These are phyloP conservation scores for Sebastes melanostomus DNA, from an alignment of 2,797 vertebrate species.

Conservation along the genomic window DNA sequence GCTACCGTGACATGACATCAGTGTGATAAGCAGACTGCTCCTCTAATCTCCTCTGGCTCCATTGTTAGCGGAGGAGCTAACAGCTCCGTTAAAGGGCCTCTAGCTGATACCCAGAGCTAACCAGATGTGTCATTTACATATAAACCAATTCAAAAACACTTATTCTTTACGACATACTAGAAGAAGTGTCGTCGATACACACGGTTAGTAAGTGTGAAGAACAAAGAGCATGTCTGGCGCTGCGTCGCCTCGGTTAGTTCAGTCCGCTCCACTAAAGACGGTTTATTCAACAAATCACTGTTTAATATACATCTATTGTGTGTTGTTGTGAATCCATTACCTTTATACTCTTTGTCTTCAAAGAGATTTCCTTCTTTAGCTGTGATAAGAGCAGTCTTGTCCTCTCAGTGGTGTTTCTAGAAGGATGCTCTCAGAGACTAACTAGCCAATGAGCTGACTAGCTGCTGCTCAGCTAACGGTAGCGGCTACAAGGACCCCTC, in stretches of 20 bases:
- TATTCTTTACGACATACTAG: neutral
- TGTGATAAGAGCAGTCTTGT: slow-evolving; percentile 36
- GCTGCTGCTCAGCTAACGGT: slow-evolving; percentile 55
- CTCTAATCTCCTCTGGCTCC: slow-evolving; percentile 55
- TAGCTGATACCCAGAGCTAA: neutral
- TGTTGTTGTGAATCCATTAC: slow-evolving; percentile 42
- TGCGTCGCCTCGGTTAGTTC: slow-evolving; percentile 32
- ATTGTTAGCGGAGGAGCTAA: slow-evolving; percentile 76
- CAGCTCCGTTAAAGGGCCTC: slow-evolving; percentile 4
- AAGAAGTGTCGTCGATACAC: neutral
- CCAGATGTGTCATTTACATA: neutral
- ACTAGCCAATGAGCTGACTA: slow-evolving; percentile 50
- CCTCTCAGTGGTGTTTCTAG: slow-evolving; percentile 61
- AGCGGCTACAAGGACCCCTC: slow-evolving; percentile 68
- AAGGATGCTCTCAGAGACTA: slow-evolving; percentile 70
- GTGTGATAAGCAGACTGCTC: slow-evolving; percentile 9
- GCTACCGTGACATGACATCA: neutral
- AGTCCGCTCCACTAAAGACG: slow-evolving; percentile 22
- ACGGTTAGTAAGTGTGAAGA: neutral
- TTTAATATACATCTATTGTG: neutral
- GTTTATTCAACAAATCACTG: slow-evolving; percentile 16
- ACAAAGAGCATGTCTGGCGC: slow-evolving; percentile 29
- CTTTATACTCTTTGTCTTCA: slow-evolving; percentile 83
- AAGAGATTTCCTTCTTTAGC: slow-evolving; percentile 61
- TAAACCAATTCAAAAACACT: neutral